A percentile compares a stretch with the other conserved stretches of the same genome.
Evolutionary conservation across 1,140 invertebrate genomes (phyloP).

Genomic region (Drosophila suzukii): DNA sequence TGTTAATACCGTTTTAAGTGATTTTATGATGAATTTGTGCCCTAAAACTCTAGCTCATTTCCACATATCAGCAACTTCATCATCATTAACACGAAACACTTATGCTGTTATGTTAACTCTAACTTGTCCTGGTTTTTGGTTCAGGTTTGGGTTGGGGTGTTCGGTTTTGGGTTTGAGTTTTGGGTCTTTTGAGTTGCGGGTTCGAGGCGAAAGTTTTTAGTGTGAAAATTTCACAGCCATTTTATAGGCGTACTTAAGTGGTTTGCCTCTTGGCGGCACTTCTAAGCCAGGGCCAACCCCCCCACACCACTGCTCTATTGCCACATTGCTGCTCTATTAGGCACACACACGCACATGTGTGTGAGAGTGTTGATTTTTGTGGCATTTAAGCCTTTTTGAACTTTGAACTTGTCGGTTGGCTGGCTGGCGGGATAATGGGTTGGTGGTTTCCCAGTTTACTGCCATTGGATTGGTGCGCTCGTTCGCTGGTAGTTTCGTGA

Average conservation of each 20-base stretch:
- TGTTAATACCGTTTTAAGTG: conserved; percentile 80
- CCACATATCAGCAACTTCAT: conserved; percentile 39
- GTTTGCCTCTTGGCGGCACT: conserved; percentile 75
- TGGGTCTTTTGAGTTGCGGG: conserved; percentile 13
- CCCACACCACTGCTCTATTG: no score
- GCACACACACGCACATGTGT: conserved; percentile 10
- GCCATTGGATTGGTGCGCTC: conserved; percentile 5
- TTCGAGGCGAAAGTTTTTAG: conserved; percentile 71
- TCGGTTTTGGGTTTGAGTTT: not conserved
- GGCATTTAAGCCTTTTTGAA: conserved; percentile 80
- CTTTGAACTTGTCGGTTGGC: conserved; percentile 62
- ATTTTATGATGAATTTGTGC: conserved; percentile 83
- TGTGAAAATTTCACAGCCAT: conserved; percentile 80
- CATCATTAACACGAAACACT: conserved; percentile 53
- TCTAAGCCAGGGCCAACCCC: conserved; percentile 44
- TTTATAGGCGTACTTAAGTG: conserved; percentile 81
- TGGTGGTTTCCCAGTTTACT: conserved; percentile 23
- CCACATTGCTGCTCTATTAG: conserved; percentile 36
- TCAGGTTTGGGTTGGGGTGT: conserved; percentile 4
- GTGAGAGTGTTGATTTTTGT: conserved; percentile 70
- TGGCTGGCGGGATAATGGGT: conserved; percentile 19
- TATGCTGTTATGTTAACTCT: conserved; percentile 23
- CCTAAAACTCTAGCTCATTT: conserved; percentile 74
- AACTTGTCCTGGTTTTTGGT: conserved; percentile 46
- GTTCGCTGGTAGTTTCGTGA: conserved; percentile 39